Evolutionary conservation across 1,140 invertebrate species (phyloP).

Genomic region (Orchestia grillus): DNA sequence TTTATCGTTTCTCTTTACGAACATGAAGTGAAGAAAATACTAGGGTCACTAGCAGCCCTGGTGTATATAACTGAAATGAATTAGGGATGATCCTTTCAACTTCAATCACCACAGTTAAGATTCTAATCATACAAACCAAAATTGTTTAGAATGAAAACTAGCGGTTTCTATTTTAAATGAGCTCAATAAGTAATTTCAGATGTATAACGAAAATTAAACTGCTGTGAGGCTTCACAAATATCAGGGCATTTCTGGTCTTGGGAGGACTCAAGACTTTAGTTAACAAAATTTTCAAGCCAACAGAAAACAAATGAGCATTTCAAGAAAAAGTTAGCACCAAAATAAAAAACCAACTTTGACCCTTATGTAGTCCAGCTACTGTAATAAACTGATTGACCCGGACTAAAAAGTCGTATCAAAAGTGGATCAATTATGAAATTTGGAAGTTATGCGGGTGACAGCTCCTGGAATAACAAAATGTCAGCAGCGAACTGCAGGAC

Average conservation of each 20-base stretch:
- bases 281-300: background rate
- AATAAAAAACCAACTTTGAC: background rate
- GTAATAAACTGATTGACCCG: background rate
- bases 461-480: background rate
- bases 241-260: background rate
- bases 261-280: no score
- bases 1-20: background rate
- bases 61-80: background rate
- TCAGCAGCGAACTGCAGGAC: background rate
- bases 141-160: background rate
- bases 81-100: background rate
- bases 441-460: background rate
- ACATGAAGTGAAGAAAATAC: background rate
- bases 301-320: background rate
- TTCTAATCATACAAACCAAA: background rate
- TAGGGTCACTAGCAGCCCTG: background rate
- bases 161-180: background rate
- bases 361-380: background rate
- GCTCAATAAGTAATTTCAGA: background rate
- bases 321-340: background rate
- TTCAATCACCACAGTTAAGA: background rate
- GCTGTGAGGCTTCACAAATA: background rate
- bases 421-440: slow-evolving; percentile 14
- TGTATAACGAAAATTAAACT: background rate
- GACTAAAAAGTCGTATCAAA: background rate